Base-by-base conservation (phyloP, 2,113 vertebrate species). In the Suricata suricatta region DNA sequence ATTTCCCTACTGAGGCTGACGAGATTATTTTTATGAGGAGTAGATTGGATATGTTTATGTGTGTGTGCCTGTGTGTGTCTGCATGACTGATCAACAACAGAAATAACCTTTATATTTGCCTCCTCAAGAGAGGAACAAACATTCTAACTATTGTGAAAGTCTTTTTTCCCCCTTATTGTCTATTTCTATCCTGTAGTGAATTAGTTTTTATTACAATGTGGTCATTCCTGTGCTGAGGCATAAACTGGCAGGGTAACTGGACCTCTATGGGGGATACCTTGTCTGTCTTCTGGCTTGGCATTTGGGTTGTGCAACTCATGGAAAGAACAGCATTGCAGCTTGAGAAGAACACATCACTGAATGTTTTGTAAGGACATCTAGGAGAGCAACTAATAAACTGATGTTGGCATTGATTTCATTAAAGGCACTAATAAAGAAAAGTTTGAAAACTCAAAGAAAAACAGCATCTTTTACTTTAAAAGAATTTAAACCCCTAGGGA, bases 341-440 rank as follows among this genome's bases (percentile, higher is more conserved):
- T 95, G 38, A 94, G 89, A 94, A 76, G n/a, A 79, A 87, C 29
- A 57, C 16, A 60, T 52, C 66, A 82, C 64, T 57, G 89, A 80
- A 68, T 90, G 64, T 90, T 97, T 94, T 91, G 82, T 91, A 79
- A 96, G 83, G 89, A 88, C n/a, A 96, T 86, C 50, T 76, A 86
- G 64, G 80, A 89, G 60, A 95, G 92, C 92, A 95, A 95, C 57
- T 93, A 98, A 97, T 90, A 97, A 95, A 83, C 38, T 29, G 63
- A 60, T 81, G 35, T 72, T 87, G 95, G 83, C 66, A 91, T 95
- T 95, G 35, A 81, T 76, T 97, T 97, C 38, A 83, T 79, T 77
- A 97, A 82, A 94, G 82, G 89, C 50, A 90, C 85, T 76, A 95
- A 82, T 89, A 93, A 96, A 93, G 11, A 12, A 74, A 80, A 84